phyloP scores from a whole-genome alignment of 2,888 invertebrate species.

The Cephus nigrinus region DNA sequence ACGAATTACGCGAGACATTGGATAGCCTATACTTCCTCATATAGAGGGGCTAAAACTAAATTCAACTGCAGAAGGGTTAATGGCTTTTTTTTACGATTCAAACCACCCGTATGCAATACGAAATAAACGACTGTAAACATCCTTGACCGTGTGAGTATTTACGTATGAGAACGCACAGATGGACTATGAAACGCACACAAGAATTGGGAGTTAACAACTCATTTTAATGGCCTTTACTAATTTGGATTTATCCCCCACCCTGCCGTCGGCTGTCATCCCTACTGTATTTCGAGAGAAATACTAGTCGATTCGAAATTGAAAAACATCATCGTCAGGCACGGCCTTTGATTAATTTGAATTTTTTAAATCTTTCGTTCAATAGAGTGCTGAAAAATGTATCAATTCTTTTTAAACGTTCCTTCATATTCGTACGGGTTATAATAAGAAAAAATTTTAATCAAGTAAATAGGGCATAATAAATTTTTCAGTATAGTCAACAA shows the following conservation, averaged over 20 bases:
- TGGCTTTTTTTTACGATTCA: slow-evolving; percentile 18
- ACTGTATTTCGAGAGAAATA: neutral
- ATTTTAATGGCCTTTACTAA: slow-evolving; percentile 45
- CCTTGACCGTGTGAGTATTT: slow-evolving; percentile 10
- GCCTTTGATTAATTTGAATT: neutral
- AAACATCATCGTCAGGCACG: neutral
- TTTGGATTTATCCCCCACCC: slow-evolving; percentile 38
- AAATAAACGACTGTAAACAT: slow-evolving; percentile 36
- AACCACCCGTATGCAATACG: slow-evolving; percentile 30
- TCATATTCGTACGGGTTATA: neutral
- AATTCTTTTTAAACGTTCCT: neutral
- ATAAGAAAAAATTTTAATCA: neutral
- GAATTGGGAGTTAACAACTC: slow-evolving; percentile 39
- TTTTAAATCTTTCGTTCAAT: neutral
- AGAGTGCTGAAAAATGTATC: neutral
- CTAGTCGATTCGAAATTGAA: neutral
- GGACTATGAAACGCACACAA: slow-evolving; percentile 15
- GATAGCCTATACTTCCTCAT: neutral
- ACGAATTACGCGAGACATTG: neutral
- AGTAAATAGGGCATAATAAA: neutral
- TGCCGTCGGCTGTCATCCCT: slow-evolving; percentile 12
- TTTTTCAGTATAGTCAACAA: neutral
- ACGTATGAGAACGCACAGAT: slow-evolving; percentile 3
- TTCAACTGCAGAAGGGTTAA: slow-evolving; percentile 39
- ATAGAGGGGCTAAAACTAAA: slow-evolving; percentile 33